Conservation (phyloP, 2,113 vertebrate species). For the Mormyrus iriodes region DNA sequence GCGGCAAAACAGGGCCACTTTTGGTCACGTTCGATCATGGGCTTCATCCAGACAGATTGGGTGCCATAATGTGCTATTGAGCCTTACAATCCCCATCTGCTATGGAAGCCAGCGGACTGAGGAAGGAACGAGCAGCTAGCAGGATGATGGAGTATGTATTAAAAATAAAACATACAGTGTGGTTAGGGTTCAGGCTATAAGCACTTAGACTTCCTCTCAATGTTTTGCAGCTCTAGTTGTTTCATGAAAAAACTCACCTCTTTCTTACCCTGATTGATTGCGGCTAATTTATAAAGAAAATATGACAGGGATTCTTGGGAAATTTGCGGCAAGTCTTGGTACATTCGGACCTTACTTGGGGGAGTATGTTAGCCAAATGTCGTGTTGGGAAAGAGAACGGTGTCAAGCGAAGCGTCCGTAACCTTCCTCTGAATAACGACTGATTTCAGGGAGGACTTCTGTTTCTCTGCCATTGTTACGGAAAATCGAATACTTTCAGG, state of each 20-base stretch:
- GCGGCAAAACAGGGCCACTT: constrained; percentile 35
- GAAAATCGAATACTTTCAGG: background rate
- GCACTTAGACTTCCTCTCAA: background rate
- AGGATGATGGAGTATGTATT: constrained; percentile 21
- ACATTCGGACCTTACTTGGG: background rate
- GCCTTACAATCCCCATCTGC: constrained; percentile 69
- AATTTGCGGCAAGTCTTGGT: background rate
- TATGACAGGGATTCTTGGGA: background rate
- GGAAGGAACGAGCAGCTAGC: background rate
- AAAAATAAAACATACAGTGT: background rate
- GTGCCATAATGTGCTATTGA: constrained; percentile 60
- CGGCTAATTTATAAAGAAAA: constrained; percentile 33
- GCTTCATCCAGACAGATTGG: constrained; percentile 58
- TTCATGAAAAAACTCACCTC: background rate
- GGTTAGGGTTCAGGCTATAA: background rate
- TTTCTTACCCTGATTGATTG: background rate
- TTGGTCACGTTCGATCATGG: constrained; percentile 43
- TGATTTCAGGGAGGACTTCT: background rate
- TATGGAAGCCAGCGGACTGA: constrained; percentile 48
- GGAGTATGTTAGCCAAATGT: background rate
- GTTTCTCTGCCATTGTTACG: background rate
- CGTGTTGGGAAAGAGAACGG: background rate
- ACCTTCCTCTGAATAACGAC: background rate
- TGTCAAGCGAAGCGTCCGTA: background rate
- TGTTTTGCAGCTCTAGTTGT: background rate